Evolutionary conservation across 2,113 vertebrate genomes (phyloP).

Genomic region (Drymodes brunneopygia): DNA sequence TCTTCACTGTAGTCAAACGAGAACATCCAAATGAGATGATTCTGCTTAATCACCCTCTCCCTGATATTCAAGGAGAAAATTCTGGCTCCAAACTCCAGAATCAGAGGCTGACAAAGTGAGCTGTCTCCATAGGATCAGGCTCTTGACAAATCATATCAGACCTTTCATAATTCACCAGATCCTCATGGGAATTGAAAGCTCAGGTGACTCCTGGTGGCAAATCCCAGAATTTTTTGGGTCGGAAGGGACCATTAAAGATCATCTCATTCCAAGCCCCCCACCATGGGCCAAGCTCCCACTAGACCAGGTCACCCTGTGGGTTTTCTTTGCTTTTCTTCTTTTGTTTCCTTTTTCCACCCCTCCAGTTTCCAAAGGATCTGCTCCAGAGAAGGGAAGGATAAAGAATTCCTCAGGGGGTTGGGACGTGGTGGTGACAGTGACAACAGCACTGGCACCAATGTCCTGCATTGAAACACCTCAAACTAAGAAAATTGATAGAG

Average conservation of each 20-base stretch:
- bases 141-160: not conserved
- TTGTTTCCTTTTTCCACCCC: not conserved
- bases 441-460: not conserved
- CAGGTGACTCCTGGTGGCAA: not conserved
- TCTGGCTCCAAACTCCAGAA: not conserved
- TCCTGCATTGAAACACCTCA: not conserved
- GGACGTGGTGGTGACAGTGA: not conserved
- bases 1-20: not conserved
- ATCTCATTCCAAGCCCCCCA: not conserved
- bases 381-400: not conserved
- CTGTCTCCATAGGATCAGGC: not conserved
- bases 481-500: not conserved
- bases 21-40: not conserved
- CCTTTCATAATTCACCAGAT: not conserved
- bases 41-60: not conserved
- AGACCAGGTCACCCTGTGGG: accelerated
- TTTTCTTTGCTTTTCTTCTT: not conserved
- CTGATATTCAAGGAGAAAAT: not conserved
- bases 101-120: not conserved
- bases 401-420: not conserved
- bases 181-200: not conserved
- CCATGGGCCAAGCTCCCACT: not conserved
- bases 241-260: not conserved
- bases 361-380: not conserved
- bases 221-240: not conserved